These are phyloP conservation scores for Blera fallax DNA, from an alignment of 2,888 invertebrate species.

Conservation along the genomic window DNA sequence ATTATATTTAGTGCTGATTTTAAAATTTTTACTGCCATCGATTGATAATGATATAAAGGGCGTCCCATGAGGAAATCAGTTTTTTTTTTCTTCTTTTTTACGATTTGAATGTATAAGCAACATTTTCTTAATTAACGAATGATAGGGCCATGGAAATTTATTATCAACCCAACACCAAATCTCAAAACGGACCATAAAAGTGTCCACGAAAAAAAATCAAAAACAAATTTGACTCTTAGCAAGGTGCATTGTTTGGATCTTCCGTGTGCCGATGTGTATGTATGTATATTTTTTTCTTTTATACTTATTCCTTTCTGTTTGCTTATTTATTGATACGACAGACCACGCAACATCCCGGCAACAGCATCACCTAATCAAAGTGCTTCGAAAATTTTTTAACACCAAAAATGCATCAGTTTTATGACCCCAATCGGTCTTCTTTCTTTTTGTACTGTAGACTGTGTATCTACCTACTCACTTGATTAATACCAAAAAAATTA, in stretches of 20 bases:
- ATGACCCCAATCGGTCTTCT: constrained; percentile 67
- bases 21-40: constrained; percentile 16
- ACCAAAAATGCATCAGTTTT: constrained; percentile 73
- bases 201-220: constrained; percentile 16
- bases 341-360: constrained; percentile 50
- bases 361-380: constrained; percentile 64
- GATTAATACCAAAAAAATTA: background rate
- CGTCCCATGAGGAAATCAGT: background rate
- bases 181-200: constrained; percentile 53
- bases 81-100: constrained; percentile 23
- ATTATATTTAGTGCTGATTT: constrained; percentile 57
- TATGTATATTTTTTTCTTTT: constrained; percentile 8
- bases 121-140: constrained; percentile 71
- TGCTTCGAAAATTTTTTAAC: constrained; percentile 55
- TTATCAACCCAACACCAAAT: constrained; percentile 49
- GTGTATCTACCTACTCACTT: constrained; percentile 49
- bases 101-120: constrained; percentile 42
- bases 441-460: background rate
- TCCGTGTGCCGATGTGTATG: constrained; percentile 1
- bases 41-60: constrained; percentile 19
- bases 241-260: constrained; percentile 52
- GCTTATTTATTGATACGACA: constrained; percentile 65
- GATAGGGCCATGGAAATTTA: constrained; percentile 64
- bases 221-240: background rate
- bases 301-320: background rate